Base-by-base conservation (phyloP, 1,140 invertebrate species). In the Dendrolimus punctatus region DNA sequence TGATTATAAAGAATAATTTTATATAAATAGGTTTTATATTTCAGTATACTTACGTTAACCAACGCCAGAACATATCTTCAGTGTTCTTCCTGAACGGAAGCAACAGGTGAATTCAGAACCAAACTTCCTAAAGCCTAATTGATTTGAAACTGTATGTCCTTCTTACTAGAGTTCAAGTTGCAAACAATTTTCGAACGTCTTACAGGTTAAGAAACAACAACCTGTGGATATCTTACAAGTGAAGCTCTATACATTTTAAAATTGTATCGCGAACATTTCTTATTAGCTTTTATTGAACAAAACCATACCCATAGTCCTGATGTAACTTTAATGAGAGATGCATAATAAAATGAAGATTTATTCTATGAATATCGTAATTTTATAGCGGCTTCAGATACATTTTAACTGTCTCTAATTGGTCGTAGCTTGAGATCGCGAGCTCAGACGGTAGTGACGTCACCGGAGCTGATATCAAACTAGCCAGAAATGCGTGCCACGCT, bases 391-490 rank as follows among this genome's bases (percentile, higher is more conserved):
- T 2, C 23, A 2, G 23, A 23, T 23, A 23, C 23, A 23, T 23
- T 43, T 43, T 51, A 10, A 49, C 46, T 53, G 60, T 61, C 41
- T 51, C 50, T 68, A 57, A 64, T 61, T 62, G 64, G 55, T 64
- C 71, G 74, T 71, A 58, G 50, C 64, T 23, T 73, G 67, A 63
- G 57, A 66, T 62, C 60, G 58, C 10, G 64, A 60, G 51, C 68
- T 59, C 63, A 53, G 47, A 54, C 73, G 67, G 70, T 80, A 62
- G 72, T 73, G 81, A 80, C 78, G 78, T 81, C 78, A 81, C 80
- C 78, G 71, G 66, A 62, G 80, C 78, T 73, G 80, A 70, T 77
- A 81, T 79, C 73, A 80, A 81, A 85, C 81, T 85, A 85, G 76
- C 78, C 74, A 75, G 79, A 81, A 80, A 80, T 81, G 80, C 76